Base-by-base conservation (phyloP, 2,113 vertebrate species). In the Rhagologus leucostigma region DNA sequence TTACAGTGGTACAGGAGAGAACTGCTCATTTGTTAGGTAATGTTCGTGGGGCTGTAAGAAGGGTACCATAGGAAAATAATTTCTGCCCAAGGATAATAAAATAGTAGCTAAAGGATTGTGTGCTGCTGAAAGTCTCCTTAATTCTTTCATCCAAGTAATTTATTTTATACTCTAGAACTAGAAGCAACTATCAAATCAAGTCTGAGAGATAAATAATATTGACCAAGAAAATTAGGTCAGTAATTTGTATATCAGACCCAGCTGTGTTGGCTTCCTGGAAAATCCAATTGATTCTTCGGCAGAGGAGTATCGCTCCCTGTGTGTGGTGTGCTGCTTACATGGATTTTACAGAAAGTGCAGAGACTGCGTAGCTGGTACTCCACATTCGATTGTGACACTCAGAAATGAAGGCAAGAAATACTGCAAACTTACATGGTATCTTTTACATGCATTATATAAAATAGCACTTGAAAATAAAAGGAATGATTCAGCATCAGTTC, bases 351-450 rank as follows among this genome's bases (percentile, higher is more conserved):
- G 33, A 24, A 73, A 52, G 44, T 9, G 46, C 68, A 81, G 49
- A 74, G 27, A 22, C 15, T 80, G 81, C 27, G 16, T 47, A 19
- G 15, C 1, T 57, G 39, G 52, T 53, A 32, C 7, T 39, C 37
- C 41, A 57, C 19, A 47, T 76, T 52, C 46, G 63, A 89, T 30
- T 46, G 59, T 74, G 52, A 33, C 55, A 37, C 37, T 77, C n/a
- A 56, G 81, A 67, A 78, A 84, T 16, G 17, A 24, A 62, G 47
- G 55, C 60, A 93, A 84, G 46, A 19, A 77, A 77, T 44, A 42
- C 37, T 56, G 6, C 17, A 81, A 29, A 46, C 4, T n/a, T 69
- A 19, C 0, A 1, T 10, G n/a, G 16, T 41, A n/a, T 53, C n/a
- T 70, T 83, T 87, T 37, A 74, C 9, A 15, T 20, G 41, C 32